Base-by-base conservation (phyloP, 1,140 invertebrate genomes). In the Dendroctonus valens region DNA sequence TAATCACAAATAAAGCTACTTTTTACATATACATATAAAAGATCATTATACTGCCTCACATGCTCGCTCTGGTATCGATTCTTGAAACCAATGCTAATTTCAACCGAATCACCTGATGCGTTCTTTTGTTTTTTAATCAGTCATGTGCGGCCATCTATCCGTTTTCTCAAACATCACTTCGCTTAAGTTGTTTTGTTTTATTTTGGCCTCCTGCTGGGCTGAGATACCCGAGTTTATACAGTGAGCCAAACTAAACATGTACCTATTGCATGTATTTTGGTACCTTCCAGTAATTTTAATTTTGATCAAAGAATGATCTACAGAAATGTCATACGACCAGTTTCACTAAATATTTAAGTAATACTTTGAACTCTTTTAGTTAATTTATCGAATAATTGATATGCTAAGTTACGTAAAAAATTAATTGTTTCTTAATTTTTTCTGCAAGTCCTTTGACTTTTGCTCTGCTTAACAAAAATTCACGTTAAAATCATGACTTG, bases 71-170 rank as follows among this genome's bases (percentile, higher is more conserved):
- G 64, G 72, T 67, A 72, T 70, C 69, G 59, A 68, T 46, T 59
- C 50, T 59, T 59, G 53, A 73, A 75, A 69, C 73, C 68, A 66
- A 63, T 55, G 11, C 61, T 11, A 14, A 59, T 42, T 70, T 61
- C 7, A 44, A 67, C 70, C 38, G 69, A 69, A 71, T 26, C 26
- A 26, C 26, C 26, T 26, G 26, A 26, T 26, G 26, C 26, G 26
- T 26, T 26, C 70, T 73, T 64, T 69, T 68, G 65, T 72, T 73
- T 73, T 69, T 60, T 69, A 73, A 65, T 68, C 26, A 53, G 46
- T 6, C 57, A 60, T 41, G 65, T 71, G 65, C 68, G 66, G 73
- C 73, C 73, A 75, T 75, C 73, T 75, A 57, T 69, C 60, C 65
- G 50, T 69, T 71, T 50, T n/a, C 26, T 37, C 26, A 49, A 2